phyloP scores from a whole-genome alignment of 1,140 invertebrate genomes.

The Maniola jurtina region DNA sequence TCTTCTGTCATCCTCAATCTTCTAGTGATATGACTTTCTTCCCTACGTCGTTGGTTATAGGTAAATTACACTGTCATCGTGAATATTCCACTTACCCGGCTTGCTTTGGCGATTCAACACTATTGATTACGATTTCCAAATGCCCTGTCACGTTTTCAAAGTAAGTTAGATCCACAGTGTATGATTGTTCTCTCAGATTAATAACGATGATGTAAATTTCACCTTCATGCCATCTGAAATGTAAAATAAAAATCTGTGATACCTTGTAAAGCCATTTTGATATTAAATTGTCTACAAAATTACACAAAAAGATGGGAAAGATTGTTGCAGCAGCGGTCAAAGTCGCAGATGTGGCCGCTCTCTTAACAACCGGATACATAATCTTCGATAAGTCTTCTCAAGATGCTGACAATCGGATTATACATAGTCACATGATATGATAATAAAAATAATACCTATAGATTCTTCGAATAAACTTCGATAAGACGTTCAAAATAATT shows the following conservation, averaged over 20 bases:
- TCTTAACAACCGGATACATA: background rate
- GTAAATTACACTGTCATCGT: too few relatives aligned
- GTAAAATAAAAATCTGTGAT: background rate
- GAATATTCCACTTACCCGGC: slow-evolving; percentile 61
- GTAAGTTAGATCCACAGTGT: slow-evolving; percentile 58
- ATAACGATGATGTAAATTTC: slow-evolving; percentile 52
- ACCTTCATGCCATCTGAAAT: slow-evolving; percentile 54
- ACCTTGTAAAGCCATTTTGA: too few relatives aligned
- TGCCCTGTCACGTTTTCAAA: slow-evolving; percentile 64
- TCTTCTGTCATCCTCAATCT: too few relatives aligned
- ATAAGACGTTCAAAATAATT: slow-evolving; percentile 13
- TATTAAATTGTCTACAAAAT: too few relatives aligned
- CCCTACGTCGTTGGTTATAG: too few relatives aligned
- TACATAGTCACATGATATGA: slow-evolving; percentile 38
- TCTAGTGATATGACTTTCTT: too few relatives aligned
- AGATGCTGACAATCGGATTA: slow-evolving; percentile 31
- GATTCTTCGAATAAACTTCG: slow-evolving; percentile 31
- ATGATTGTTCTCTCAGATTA: slow-evolving; percentile 49
- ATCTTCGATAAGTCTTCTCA: slow-evolving; percentile 24
- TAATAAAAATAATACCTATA: slow-evolving; percentile 27
- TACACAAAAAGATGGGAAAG: too few relatives aligned
- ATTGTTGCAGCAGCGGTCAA: too few relatives aligned
- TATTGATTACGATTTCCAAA: slow-evolving; percentile 70
- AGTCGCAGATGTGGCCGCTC: too few relatives aligned
- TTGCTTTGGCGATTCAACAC: slow-evolving; percentile 60